phyloP scores from a whole-genome alignment of 2,797 vertebrate species.

The Coilia nasus region DNA sequence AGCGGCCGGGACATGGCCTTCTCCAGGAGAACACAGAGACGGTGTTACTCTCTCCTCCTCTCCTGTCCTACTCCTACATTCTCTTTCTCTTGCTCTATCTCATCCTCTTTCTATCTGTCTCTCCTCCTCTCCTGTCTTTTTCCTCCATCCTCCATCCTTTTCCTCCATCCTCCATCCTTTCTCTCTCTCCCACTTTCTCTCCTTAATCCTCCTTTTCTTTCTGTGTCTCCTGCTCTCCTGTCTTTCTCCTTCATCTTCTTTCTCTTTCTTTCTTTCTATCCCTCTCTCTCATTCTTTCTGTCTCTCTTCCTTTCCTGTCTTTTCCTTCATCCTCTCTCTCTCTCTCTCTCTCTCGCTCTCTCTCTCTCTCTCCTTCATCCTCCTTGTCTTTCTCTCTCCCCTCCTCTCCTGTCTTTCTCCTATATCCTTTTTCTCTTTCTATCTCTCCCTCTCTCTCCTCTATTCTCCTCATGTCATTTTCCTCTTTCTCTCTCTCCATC shows the following conservation, averaged over 20 bases:
- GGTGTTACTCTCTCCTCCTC: not conserved
- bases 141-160: not conserved
- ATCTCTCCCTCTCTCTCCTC: too few species aligned
- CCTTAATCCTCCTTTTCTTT: not conserved
- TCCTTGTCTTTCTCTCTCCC: too few species aligned
- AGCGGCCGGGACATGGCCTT: constrained; percentile 49
- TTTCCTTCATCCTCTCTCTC: too few species aligned
- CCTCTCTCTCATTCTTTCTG: not conserved
- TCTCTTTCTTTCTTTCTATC: not conserved
- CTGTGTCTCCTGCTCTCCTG: not conserved
- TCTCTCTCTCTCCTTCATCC: too few species aligned
- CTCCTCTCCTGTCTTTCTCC: too few species aligned
- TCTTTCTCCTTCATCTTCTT: too few species aligned
- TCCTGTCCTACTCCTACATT: not conserved
- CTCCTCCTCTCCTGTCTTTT: not conserved
- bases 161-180: not conserved
- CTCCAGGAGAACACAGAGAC: constrained; percentile 20
- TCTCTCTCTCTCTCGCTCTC: too few species aligned
- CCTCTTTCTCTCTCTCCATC: not conserved
- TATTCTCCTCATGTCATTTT: too few species aligned
- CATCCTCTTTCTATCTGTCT: not conserved
- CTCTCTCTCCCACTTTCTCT: not conserved
- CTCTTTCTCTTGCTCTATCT: not conserved
- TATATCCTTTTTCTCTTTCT: too few species aligned
- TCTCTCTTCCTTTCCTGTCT: too few species aligned